These are phyloP conservation scores for Agrilus mali DNA, from an alignment of 2,888 invertebrate genomes.

Conservation along the genomic window DNA sequence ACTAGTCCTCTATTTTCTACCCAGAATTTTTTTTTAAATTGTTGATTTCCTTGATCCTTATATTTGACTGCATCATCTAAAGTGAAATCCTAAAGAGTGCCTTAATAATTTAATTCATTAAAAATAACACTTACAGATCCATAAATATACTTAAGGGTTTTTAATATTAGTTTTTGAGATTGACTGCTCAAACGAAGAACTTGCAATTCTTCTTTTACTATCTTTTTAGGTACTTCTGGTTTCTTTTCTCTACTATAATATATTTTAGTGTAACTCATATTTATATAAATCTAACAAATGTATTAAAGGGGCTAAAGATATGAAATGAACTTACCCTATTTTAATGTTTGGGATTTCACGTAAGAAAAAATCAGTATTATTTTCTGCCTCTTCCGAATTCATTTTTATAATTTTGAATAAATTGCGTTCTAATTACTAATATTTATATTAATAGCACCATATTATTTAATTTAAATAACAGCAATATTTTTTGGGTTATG, in stretches of 20 bases:
- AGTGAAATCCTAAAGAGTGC: conserved; percentile 34
- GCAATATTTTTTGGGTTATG: no score
- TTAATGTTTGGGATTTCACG: conserved; percentile 48
- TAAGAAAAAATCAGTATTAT: conserved; percentile 45
- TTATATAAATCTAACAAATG: background rate
- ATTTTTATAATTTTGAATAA: conserved; percentile 8
- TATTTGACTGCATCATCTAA: conserved; percentile 35
- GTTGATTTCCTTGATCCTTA: conserved; percentile 49
- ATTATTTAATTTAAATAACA: no score
- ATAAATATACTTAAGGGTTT: conserved; percentile 60
- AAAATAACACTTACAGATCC: conserved; percentile 46
- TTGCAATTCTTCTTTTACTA: conserved; percentile 63
- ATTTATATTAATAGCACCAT: no score
- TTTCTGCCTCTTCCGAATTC: conserved; percentile 17
- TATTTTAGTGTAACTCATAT: background rate
- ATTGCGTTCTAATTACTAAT: background rate
- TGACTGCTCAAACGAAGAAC: conserved; percentile 54
- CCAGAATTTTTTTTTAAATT: conserved; percentile 61
- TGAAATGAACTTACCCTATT: conserved; percentile 35
- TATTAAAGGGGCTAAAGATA: background rate
- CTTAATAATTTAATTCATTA: conserved; percentile 2
- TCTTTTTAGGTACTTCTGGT: conserved; percentile 35
- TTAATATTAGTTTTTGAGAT: conserved; percentile 59
- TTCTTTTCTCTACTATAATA: conserved; percentile 6
- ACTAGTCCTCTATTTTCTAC: conserved; percentile 63